These are phyloP conservation scores for Albula goreensis DNA, from an alignment of 2,113 vertebrate genomes.

Conservation along the genomic window DNA sequence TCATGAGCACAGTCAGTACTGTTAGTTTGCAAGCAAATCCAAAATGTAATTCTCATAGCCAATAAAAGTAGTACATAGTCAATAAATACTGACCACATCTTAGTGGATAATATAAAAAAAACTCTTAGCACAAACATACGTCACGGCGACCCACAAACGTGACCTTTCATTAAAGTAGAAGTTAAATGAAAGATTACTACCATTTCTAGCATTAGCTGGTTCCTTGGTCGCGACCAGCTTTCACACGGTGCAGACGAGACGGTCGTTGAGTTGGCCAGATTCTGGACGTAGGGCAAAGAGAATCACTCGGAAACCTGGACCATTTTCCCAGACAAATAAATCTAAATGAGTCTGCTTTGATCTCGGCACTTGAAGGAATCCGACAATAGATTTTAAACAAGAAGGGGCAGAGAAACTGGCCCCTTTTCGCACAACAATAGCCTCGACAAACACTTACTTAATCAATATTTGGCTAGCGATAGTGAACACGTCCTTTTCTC, in stretches of 20 bases:
- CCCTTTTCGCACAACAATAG: slow-evolving; percentile 84
- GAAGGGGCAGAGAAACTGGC: slow-evolving; percentile 82
- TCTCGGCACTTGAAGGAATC: slow-evolving; percentile 85
- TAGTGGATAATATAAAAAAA: neutral
- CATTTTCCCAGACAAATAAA: slow-evolving; percentile 96
- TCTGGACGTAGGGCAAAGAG: slow-evolving; percentile 50
- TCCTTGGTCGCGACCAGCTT: slow-evolving; percentile 13
- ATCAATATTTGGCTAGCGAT: slow-evolving; percentile 98
- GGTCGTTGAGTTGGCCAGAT: slow-evolving; percentile 44
- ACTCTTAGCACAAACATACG: neutral
- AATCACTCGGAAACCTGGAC: slow-evolving; percentile 66
- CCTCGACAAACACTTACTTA: slow-evolving; percentile 96
- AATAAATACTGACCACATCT: neutral
- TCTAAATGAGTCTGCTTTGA: slow-evolving; percentile 94
- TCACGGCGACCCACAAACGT: neutral
- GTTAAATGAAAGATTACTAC: neutral
- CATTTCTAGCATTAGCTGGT: neutral
- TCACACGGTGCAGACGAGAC: slow-evolving; percentile 44
- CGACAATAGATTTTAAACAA: slow-evolving; percentile 87
- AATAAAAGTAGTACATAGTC: neutral
- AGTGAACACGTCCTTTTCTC: slow-evolving; percentile 91
- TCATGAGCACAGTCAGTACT: neutral
- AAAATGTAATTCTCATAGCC: neutral
- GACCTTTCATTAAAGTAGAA: neutral
- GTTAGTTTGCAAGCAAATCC: neutral